Evolutionary conservation across 35 echinoderm and acorn worm genomes (phyloP), one percentile per base, ranked within the genome.

Genomic region (Hemicentrotus pulcherrimus): DNA sequence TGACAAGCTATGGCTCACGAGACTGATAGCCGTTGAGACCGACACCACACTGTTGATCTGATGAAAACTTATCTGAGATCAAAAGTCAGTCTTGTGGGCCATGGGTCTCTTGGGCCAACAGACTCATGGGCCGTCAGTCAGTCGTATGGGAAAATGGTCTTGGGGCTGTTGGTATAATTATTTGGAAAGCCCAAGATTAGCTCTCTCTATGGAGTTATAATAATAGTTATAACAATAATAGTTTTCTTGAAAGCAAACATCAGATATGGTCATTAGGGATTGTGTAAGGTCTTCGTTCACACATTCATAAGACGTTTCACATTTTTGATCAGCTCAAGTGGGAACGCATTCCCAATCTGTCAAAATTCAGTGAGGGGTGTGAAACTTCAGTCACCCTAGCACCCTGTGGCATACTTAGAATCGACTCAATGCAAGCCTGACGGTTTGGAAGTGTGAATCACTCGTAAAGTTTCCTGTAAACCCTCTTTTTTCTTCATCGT

Each of bases 391-490:
- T 47, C 88, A 33, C 30, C 88, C 46, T 47, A 45, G 88, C 46
- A 16, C 88, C 88, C 88, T 90, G 32, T 90, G 46, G 88, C 32
- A 45, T 18, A 90, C 88, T 90, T 90, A 47, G 88, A 90, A 47
- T 90, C 88, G 9, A 35, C 32, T 33, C 32, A 24, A 90, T 47
- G 46, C 88, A 45, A 33, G 18, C 46, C 88, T 90, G 46, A 90
- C 88, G 32, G 14, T 41, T 33, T 47, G 46, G 88, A 78, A 2
- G 88, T 90, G 88, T 90, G 88, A 90, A 90, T 90, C 88, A 90
- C 88, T 32, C 88, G 19, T 32, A 45, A 90, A 90, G 46, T 90
- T 90, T 90, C 88, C 88, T 90, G 88, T 90, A 28, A 90, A 90
- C 31, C 2, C 31, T 10, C 24, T 90, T 90, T 41, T 46, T 41